Evolutionary conservation across 2,113 vertebrate genomes (phyloP).

Genomic region (Calonectris borealis): DNA sequence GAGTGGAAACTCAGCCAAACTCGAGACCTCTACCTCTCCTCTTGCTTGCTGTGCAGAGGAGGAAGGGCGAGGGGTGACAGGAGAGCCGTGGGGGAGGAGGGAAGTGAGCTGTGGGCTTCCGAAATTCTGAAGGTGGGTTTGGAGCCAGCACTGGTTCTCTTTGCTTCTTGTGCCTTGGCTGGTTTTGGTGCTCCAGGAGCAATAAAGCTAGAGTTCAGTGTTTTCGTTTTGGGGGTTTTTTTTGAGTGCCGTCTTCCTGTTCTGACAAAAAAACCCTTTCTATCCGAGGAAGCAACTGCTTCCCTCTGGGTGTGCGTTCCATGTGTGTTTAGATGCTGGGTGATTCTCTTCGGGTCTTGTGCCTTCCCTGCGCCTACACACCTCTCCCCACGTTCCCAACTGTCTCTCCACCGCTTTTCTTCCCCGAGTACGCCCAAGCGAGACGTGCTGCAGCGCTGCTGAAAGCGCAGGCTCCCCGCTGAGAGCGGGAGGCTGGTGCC

Average conservation of each 20-base stretch:
- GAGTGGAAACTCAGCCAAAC: slow-evolving; percentile 15
- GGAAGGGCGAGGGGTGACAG: background rate
- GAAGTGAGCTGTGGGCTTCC: background rate
- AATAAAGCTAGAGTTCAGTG: background rate
- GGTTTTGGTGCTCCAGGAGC: background rate
- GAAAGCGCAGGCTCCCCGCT: background rate
- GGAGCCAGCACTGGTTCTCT: background rate
- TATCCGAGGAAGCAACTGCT: background rate
- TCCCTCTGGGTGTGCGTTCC: background rate
- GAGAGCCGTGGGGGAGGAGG: background rate
- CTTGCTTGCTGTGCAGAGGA: background rate
- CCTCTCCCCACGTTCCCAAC: background rate
- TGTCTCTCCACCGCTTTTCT: background rate
- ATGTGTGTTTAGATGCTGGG: background rate
- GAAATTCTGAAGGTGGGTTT: background rate
- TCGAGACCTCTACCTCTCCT: background rate
- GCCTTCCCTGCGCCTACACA: background rate
- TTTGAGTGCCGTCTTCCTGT: background rate
- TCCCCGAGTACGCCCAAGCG: background rate
- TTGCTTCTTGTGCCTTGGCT: background rate
- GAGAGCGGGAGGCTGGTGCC: background rate
- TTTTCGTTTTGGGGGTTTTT: background rate
- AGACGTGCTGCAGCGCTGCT: background rate
- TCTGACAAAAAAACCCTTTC: background rate
- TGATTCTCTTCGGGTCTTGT: background rate